phyloP scores from a whole-genome alignment of 2,797 vertebrate species.

The Tenualosa thibaudeaui region DNA sequence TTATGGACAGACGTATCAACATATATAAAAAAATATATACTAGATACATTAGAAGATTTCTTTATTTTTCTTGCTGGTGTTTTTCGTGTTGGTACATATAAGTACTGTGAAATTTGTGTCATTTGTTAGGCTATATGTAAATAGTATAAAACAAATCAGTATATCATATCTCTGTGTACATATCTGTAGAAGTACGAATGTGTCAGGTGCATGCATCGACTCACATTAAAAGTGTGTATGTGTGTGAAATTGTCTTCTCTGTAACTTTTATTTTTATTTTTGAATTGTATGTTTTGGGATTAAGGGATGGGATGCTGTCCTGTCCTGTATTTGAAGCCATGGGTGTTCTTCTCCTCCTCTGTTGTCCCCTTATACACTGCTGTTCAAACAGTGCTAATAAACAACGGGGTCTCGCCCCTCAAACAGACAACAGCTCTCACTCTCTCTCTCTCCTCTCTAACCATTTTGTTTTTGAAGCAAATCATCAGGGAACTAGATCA shows the following conservation, averaged over 20 bases:
- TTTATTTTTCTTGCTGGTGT: slow-evolving; percentile 61
- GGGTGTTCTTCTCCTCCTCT: slow-evolving; percentile 5
- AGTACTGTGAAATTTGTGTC: slow-evolving; percentile 74
- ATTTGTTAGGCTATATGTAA: slow-evolving; percentile 71
- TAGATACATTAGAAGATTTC: not conserved
- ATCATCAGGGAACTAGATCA: too few species aligned
- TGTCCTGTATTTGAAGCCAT: slow-evolving; percentile 23
- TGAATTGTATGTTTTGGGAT: not conserved
- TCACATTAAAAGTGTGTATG: slow-evolving; percentile 33
- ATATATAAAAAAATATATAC: not conserved
- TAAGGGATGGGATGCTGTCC: not conserved
- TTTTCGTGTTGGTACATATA: slow-evolving; percentile 78
- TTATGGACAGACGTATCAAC: not conserved
- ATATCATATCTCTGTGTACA: slow-evolving; percentile 42
- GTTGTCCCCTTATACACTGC: not conserved
- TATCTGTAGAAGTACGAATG: slow-evolving; percentile 46
- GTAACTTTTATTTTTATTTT: not conserved
- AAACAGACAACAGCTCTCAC: not conserved
- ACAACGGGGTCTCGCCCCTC: not conserved
- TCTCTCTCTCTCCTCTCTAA: not conserved
- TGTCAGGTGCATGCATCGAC: slow-evolving; percentile 49
- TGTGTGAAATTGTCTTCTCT: slow-evolving; percentile 5
- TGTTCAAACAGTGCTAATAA: not conserved
- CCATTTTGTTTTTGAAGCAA: too few species aligned
- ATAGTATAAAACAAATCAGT: slow-evolving; percentile 6